phyloP scores from a whole-genome alignment of 2,888 invertebrate genomes.

The Incurvaria masculella region DNA sequence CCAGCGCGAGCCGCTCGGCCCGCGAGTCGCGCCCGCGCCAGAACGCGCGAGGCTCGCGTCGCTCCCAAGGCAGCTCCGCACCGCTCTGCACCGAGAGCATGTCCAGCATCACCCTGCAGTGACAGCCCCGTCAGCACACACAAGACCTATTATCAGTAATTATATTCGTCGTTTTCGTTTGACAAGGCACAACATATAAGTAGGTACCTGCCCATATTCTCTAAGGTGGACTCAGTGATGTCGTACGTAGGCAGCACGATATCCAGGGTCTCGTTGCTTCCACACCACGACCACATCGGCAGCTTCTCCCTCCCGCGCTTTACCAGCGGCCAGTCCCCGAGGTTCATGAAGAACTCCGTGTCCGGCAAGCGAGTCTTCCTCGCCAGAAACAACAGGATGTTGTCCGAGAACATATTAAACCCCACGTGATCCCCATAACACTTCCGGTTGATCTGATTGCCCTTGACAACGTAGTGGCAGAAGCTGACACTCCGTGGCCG shows the following conservation, averaged over 20 bases:
- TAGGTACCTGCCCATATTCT: slow-evolving; percentile 90
- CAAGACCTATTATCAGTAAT: no score
- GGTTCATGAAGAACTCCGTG: slow-evolving; percentile 85
- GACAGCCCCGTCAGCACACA: no score
- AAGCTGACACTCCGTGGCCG: slow-evolving; percentile 79
- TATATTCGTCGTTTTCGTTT: no score
- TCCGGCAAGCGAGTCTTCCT: slow-evolving; percentile 82
- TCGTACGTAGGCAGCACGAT: slow-evolving; percentile 96
- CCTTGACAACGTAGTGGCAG: slow-evolving; percentile 84
- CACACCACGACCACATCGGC: slow-evolving; percentile 97
- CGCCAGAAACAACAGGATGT: slow-evolving; percentile 74
- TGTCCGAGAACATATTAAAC: slow-evolving; percentile 94
- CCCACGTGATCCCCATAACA: slow-evolving; percentile 95
- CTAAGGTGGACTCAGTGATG: slow-evolving; percentile 85
- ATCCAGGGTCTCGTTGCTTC: slow-evolving; percentile 79
- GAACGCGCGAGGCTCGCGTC: slow-evolving; percentile 73
- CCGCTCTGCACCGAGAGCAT: slow-evolving; percentile 88
- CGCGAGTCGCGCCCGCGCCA: slow-evolving; percentile 94
- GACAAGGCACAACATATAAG: no score
- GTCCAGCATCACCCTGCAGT: slow-evolving; percentile 77
- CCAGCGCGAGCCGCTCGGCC: slow-evolving; percentile 76
- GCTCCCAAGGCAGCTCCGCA: slow-evolving; percentile 66
- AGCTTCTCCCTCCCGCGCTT: slow-evolving; percentile 53
- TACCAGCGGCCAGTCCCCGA: slow-evolving; percentile 94
- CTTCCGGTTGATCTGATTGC: slow-evolving; percentile 78